These are phyloP conservation scores for Catostylus mosaicus DNA, from an alignment of 30 jellyfish, hydroid and myxozoan genomes.

Conservation along the genomic window DNA sequence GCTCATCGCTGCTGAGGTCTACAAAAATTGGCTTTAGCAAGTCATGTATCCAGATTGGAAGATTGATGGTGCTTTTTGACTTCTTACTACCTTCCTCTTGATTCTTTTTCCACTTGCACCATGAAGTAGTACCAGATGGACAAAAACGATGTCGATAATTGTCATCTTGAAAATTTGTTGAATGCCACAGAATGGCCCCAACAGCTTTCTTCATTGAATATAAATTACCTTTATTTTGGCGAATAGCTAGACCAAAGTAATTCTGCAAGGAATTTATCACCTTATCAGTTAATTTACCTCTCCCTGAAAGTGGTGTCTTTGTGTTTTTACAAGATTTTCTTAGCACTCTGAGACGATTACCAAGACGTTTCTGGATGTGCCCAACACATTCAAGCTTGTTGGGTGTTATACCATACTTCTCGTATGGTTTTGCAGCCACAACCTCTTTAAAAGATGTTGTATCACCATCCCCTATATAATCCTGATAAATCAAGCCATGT, in stretches of 20 bases:
- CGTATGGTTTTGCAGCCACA: conserved; percentile 8
- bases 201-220: conserved; percentile 61
- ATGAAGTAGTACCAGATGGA: conserved; percentile 25
- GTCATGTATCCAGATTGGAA: conserved; percentile 51
- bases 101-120: conserved; percentile 58
- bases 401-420: not conserved
- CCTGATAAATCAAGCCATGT: conserved; percentile 13
- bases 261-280: conserved; percentile 28
- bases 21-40: conserved; percentile 1
- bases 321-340: not conserved
- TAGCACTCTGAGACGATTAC: conserved; percentile 12
- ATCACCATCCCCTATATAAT: conserved; percentile 61
- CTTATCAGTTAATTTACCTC: conserved; percentile 32
- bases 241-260: conserved; percentile 45
- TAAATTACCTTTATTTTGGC: conserved; percentile 37
- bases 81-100: conserved; percentile 32
- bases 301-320: conserved; percentile 5
- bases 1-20: conserved; percentile 13
- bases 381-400: conserved; percentile 16
- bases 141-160: conserved; percentile 37
- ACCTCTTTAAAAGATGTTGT: conserved; percentile 19
- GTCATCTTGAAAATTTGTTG: conserved; percentile 35
- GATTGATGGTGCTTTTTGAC: conserved; percentile 7
- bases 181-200: conserved; percentile 56
- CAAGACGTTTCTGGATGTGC: conserved; percentile 37